Evolutionary conservation across 1,140 invertebrate species (phyloP).

Genomic region (Euwallacea fornicatus): DNA sequence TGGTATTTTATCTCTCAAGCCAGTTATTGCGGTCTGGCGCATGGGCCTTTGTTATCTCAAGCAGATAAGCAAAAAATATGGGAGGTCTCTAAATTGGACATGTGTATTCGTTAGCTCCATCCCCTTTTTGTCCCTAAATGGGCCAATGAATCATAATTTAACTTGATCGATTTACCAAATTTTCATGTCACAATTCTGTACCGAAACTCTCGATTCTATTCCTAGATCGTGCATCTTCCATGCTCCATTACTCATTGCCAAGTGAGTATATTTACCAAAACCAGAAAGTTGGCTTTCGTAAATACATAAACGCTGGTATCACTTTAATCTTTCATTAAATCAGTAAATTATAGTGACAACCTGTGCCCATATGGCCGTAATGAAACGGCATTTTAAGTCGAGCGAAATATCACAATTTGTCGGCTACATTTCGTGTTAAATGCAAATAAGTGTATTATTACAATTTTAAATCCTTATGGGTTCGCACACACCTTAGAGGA

Average conservation of each 20-base stretch:
- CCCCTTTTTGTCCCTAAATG: background rate
- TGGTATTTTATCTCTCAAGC: background rate
- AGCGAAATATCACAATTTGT: constrained; percentile 28
- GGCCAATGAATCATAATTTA: background rate
- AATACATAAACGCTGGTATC: constrained; percentile 14
- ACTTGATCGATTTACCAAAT: no score
- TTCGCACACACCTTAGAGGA: constrained; percentile 28
- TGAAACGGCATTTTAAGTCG: constrained; percentile 21
- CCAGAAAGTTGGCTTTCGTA: constrained; percentile 10
- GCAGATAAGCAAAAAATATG: constrained; percentile 4
- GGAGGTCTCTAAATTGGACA: constrained; percentile 5
- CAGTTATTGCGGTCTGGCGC: constrained; percentile 1
- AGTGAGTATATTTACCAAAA: constrained; percentile 20
- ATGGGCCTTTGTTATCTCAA: constrained; percentile 6
- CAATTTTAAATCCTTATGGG: constrained; percentile 26
- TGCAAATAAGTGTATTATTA: constrained; percentile 34
- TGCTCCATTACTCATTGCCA: constrained; percentile 16
- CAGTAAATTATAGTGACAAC: constrained; percentile 27
- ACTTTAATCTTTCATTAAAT: constrained; percentile 29
- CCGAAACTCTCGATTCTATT: no score
- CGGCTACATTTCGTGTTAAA: constrained; percentile 30
- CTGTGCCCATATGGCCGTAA: constrained; percentile 26
- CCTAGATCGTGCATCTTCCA: no score
- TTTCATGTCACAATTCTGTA: no score
- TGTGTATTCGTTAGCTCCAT: background rate